Evolutionary conservation across 2,113 vertebrate species (phyloP).

Genomic region (Nothoprocta perdicaria): DNA sequence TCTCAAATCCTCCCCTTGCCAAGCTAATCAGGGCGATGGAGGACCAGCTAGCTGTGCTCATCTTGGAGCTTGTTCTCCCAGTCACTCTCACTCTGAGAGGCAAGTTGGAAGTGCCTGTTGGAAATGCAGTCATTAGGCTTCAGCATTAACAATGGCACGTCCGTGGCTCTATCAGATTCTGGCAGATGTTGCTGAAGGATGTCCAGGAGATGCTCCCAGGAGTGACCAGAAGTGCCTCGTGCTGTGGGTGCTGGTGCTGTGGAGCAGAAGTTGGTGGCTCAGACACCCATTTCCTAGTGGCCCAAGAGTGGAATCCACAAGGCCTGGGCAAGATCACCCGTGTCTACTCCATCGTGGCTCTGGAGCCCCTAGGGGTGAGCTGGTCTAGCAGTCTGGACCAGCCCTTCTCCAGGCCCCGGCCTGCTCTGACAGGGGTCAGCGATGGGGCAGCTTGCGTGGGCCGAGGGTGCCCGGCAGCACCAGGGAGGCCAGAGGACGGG

Average conservation of each 20-base stretch:
- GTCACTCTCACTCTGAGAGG: background rate
- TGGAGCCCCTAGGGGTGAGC: background rate
- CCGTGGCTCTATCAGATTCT: background rate
- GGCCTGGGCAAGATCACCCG: background rate
- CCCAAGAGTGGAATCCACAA: background rate
- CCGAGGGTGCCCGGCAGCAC: too few species aligned
- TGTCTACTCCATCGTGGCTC: background rate
- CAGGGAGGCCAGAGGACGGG: background rate
- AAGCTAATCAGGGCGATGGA: background rate
- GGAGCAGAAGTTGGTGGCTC: background rate
- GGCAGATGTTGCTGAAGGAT: background rate
- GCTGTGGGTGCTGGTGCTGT: background rate
- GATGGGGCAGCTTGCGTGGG: background rate
- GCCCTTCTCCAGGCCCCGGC: too few species aligned
- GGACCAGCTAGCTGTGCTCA: background rate
- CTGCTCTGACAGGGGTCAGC: background rate
- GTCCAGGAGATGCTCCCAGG: background rate
- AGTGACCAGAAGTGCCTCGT: background rate
- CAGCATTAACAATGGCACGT: background rate
- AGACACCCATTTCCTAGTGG: background rate
- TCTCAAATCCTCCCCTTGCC: background rate
- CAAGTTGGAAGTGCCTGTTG: background rate
- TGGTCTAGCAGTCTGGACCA: background rate
- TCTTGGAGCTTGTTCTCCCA: fast-evolving
- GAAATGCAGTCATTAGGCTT: background rate